phyloP scores from a whole-genome alignment of 1,140 invertebrate species.

The Papilio xuthus region DNA sequence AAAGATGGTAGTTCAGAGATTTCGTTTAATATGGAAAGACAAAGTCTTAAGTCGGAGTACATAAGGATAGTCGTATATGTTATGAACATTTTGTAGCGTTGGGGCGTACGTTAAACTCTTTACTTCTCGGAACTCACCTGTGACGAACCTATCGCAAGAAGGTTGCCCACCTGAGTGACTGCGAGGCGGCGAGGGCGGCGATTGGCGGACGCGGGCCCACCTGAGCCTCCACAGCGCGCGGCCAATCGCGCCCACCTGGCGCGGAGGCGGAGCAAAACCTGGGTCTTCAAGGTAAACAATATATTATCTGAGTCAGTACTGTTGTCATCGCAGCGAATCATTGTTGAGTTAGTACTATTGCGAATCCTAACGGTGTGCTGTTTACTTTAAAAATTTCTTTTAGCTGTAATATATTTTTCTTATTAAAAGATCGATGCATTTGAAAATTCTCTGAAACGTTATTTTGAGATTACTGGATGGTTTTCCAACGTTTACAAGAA shows the following conservation, averaged over 20 bases:
- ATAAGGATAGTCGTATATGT: not conserved
- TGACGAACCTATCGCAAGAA: constrained; percentile 3
- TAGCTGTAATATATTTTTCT: not conserved
- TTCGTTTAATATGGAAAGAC: too few relatives aligned
- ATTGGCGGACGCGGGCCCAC: not conserved
- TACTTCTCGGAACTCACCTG: not conserved
- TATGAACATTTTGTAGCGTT: not conserved
- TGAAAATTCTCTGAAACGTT: too few relatives aligned
- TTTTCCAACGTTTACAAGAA: not conserved
- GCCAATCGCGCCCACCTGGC: not conserved
- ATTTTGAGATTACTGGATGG: too few relatives aligned
- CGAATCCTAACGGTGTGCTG: not conserved
- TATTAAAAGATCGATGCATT: not conserved
- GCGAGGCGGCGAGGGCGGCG: not conserved
- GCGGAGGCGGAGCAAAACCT: constrained; percentile 8
- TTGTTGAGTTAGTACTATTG: not conserved
- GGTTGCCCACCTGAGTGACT: not conserved
- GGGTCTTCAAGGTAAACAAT: not conserved
- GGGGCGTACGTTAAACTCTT: not conserved
- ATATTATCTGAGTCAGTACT: not conserved
- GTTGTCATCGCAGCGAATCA: not conserved
- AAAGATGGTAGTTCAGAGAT: too few relatives aligned
- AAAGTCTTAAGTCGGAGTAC: not conserved
- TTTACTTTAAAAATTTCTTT: not conserved
- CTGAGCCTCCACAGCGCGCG: not conserved